These are phyloP conservation scores for Drosophila azteca DNA, from an alignment of 1,140 invertebrate genomes.

Conservation along the genomic window DNA sequence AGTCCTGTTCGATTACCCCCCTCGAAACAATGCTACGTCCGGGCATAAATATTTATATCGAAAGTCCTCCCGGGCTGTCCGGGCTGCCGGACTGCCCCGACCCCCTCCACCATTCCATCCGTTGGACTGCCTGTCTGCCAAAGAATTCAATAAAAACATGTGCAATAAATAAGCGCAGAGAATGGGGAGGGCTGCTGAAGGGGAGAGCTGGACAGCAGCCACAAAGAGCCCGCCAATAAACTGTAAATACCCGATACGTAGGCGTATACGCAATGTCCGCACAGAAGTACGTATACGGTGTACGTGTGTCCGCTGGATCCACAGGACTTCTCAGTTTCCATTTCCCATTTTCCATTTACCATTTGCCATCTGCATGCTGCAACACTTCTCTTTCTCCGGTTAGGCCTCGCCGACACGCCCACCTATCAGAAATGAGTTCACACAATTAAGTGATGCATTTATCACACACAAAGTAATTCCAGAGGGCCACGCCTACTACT, in stretches of 20 bases:
- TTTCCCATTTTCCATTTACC: conserved; percentile 2
- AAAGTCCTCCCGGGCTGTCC: conserved; percentile 24
- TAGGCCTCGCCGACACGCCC: conserved; percentile 6
- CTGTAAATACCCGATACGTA: conserved; percentile 46
- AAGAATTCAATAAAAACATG: conserved; percentile 81
- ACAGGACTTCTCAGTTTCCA: conserved; percentile 17
- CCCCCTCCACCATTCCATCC: conserved; percentile 5
- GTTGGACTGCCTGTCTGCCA: conserved; percentile 34
- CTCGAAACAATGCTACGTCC: conserved; percentile 57
- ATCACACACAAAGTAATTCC: conserved; percentile 75
- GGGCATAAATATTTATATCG: conserved; percentile 78
- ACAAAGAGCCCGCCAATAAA: conserved; percentile 18
- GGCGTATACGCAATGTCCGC: conserved; percentile 47
- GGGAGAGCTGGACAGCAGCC: conserved; percentile 17
- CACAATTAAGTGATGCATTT: conserved; percentile 74
- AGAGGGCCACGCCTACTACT: conserved; percentile 23
- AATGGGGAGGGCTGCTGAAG: too few relatives aligned
- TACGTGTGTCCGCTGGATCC: too few relatives aligned
- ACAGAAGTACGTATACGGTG: too few relatives aligned
- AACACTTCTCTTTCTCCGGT: not conserved
- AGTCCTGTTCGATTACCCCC: conserved; percentile 1
- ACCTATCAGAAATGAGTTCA: conserved; percentile 50
- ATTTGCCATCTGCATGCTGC: conserved; percentile 3
- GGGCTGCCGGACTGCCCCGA: too few relatives aligned
- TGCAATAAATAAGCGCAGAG: conserved; percentile 72